Base-by-base conservation (phyloP, 2,113 vertebrate genomes). In the Xenopus laevis region DNA sequence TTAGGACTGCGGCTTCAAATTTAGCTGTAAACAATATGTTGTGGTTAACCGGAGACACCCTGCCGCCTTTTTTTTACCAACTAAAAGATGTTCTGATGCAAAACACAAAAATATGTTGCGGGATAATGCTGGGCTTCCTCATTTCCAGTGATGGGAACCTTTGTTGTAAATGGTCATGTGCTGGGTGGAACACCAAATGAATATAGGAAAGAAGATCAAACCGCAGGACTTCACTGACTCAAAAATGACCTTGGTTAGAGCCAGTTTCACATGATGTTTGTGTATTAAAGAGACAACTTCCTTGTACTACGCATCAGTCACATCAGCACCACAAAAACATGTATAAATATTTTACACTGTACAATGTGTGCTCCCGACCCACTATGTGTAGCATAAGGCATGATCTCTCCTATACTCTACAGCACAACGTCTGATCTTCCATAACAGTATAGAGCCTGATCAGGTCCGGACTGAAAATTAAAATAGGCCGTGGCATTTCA, bases 11-110 rank as follows among this genome's bases (percentile, higher is more conserved):
- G 17, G n/a, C 18, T 9, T 21, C 20, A 21, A 21, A 7, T 11
- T 16, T 33, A 17, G 1, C 4, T 11, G 66, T 76, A 76, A 69
- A 74, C 57, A 69, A 69, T 20, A 13, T 13, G 8, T 50, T 66
- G 63, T 60, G 72, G 72, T 74, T 55, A 45, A 4, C 10, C 13
- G 21, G 52, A 63, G 73, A 69, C 73, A 63, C 65, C 65, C 23
- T 46, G 13, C 47, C 30, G 61, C 21, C 11, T n/a, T n/a, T 66
- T 61, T 16, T 27, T 15, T 45, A 63, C 21, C 47, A 61, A 53
- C 45, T 11, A 55, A 20, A 20, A 27, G 58, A 61, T 10, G 10
- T 20, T 60, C 27, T 61, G 73, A 69, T 57, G 21, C 59, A 61
- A 61, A 23, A 60, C 46, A 60, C 20, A 21, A 60, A 23, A 4